Base-by-base conservation (phyloP, 92 coral and sea anemone species). In the Porites evermanni region DNA sequence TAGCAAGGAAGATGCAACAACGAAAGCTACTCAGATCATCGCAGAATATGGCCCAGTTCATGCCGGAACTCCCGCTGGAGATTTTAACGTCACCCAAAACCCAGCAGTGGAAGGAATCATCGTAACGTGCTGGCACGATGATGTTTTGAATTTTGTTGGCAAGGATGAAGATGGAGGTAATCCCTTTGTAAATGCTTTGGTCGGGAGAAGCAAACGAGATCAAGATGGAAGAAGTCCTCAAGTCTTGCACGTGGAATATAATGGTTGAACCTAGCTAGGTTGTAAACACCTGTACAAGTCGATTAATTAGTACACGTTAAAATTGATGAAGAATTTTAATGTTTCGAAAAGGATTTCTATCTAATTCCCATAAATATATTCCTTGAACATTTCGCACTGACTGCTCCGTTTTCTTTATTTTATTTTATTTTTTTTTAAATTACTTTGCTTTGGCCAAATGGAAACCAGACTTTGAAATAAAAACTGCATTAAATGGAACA, bases 21-120 rank as follows among this genome's bases (percentile, higher is more conserved):
- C 69, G 38, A 85, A 91, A 88, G 96, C 94, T 20, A 93, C 89
- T 8, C 88, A 85, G 64, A 93, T 91, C 21, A 88, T 93, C 86
- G 50, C 80, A 1, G 6, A 59, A 17, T 93, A 82, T 59, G 96
- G 96, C 14, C 96, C 96, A 3, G 94, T 93, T 26, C 67, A 19
- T 38, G 81, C 89, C 44, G 96, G 85, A 13, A 12, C 67, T 12
- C 92, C 91, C 1, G 92, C 96, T 0, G 96, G 89, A 16, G 96
- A 93, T 54, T 93, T 88, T 63, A 86, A 75, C 76, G 67, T 91
- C 38, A 32, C 75, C 7, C 82, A 82, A 53, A 84, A 83, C 58
- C 59, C 91, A 13, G 89, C 79, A 64, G 64, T 20, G 0, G 79
- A 93, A 8, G 96, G 96, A 51, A 88, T 93, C 81, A 70, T 93